phyloP scores from a whole-genome alignment of 2,797 vertebrate species.

The Emys orbicularis region DNA sequence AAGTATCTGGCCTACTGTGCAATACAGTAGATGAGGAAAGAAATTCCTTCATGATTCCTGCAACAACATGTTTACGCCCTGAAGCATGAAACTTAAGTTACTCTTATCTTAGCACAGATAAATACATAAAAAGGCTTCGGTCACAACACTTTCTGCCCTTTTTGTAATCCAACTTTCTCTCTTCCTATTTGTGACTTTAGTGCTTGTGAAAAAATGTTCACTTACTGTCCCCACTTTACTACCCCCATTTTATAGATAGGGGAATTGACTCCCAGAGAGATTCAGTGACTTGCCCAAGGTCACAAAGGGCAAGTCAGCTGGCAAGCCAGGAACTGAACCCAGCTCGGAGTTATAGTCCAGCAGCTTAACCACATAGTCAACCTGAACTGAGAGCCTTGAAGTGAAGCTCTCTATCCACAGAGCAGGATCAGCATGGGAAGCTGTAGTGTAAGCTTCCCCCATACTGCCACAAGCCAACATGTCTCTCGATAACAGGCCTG shows the following conservation, averaged over 20 bases:
- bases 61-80: background rate
- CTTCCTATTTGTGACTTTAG: background rate
- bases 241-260: no score
- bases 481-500: background rate
- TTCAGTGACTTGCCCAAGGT: background rate
- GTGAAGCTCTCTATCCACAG: background rate
- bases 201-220: background rate
- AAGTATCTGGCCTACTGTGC: background rate
- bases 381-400: background rate
- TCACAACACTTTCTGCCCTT: background rate
- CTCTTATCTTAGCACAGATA: background rate
- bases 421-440: background rate
- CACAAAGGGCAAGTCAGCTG: background rate
- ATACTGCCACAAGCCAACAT: rapidly evolving
- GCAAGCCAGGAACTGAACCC: background rate
- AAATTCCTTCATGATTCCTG: background rate
- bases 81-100: background rate
- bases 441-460: background rate
- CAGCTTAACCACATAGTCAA: background rate
- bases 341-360: background rate
- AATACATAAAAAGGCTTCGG: background rate
- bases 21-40: background rate
- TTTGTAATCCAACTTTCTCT: background rate
- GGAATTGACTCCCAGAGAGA: background rate
- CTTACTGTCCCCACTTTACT: background rate